Conservation (phyloP, 2,113 vertebrate species). For the Cromileptes altivelis region DNA sequence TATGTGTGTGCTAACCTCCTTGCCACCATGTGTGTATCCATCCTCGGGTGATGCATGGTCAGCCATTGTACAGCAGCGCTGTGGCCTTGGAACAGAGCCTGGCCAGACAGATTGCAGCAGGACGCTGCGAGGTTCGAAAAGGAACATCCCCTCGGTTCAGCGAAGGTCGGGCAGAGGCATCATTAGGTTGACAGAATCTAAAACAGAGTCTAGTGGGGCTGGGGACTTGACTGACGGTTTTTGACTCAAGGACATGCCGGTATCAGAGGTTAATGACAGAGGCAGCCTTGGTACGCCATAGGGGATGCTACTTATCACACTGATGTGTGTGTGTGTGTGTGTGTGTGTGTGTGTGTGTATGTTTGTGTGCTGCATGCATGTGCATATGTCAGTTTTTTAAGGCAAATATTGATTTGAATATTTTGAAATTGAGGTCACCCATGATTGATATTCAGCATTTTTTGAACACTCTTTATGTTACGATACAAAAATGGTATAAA, state of each 20-base stretch:
- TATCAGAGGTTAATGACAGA: conserved; percentile 81
- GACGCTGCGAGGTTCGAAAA: conserved; percentile 42
- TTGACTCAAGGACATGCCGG: conserved; percentile 76
- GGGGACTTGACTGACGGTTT: conserved; percentile 72
- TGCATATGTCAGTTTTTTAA: conserved; percentile 5
- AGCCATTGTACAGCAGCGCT: conserved; percentile 38
- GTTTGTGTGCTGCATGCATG: conserved; percentile 5
- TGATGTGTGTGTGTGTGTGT: conserved; percentile 19
- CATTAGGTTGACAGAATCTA: conserved; percentile 78
- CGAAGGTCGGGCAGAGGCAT: conserved; percentile 71
- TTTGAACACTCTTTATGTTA: not conserved
- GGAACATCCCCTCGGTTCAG: conserved; percentile 66
- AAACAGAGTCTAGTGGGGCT: conserved; percentile 57
- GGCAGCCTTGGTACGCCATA: conserved; percentile 70
- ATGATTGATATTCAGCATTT: not conserved
- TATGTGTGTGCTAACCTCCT: conserved; percentile 18
- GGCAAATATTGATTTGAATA: not conserved
- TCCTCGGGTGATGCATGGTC: conserved; percentile 58
- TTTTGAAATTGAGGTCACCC: not conserved
- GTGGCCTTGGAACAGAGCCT: conserved; percentile 68
- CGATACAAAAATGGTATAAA: too few species aligned
- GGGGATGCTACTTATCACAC: conserved; percentile 73
- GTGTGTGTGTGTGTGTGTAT: not conserved
- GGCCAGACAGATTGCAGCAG: conserved; percentile 71
- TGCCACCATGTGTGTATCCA: conserved; percentile 36